Evolutionary conservation across 2,888 invertebrate genomes (phyloP).

Genomic region (Thumatha senex): DNA sequence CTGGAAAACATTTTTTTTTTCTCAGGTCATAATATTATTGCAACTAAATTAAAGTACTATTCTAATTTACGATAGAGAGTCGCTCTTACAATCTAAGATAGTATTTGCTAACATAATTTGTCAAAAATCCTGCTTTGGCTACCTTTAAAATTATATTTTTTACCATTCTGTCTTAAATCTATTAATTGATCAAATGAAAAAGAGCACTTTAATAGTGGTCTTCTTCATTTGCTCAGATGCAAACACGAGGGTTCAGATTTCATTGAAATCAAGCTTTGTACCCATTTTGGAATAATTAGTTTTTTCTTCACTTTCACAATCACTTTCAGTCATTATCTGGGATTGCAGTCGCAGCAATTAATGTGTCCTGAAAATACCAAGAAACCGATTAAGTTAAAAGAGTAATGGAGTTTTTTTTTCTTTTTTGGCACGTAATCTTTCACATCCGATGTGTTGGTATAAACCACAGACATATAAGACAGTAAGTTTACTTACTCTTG

Average conservation of each 20-base stretch:
- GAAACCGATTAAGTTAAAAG: not conserved
- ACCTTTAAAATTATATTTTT: conserved; percentile 34
- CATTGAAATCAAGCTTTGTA: not conserved
- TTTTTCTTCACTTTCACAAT: conserved; percentile 8
- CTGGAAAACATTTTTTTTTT: too few species aligned
- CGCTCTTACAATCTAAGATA: not conserved
- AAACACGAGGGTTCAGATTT: conserved; percentile 2
- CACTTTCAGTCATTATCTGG: conserved; percentile 17
- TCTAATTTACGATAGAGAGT: not conserved
- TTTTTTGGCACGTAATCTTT: too few species aligned
- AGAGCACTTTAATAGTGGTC: conserved; percentile 50
- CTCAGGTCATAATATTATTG: not conserved
- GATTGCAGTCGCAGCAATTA: conserved; percentile 46
- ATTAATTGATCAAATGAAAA: conserved; percentile 61
- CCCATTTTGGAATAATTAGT: not conserved
- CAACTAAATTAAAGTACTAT: conserved; percentile 11
- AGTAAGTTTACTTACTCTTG: too few species aligned
- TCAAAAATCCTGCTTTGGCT: conserved; percentile 56
- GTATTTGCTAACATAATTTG: not conserved
- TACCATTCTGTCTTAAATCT: conserved; percentile 14
- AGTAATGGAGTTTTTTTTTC: not conserved
- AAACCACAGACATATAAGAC: too few species aligned
- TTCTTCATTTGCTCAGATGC: conserved; percentile 58
- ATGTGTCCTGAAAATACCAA: conserved; percentile 46
- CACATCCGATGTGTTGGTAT: too few species aligned